Conservation (phyloP, 35 echinoderm and acorn worm genomes). For the Acanthaster planci region DNA sequence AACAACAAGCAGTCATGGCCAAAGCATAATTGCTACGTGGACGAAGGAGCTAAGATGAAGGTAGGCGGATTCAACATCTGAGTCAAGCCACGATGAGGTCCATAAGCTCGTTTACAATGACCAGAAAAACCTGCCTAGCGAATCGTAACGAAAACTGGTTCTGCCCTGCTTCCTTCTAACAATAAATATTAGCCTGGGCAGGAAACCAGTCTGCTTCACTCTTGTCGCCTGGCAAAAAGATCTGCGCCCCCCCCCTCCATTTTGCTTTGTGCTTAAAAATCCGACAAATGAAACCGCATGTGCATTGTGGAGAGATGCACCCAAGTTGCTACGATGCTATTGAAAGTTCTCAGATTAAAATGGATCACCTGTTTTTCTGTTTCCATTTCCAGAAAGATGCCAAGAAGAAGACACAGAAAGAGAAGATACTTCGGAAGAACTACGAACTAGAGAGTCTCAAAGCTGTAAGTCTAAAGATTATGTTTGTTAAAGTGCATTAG, state of each 20-base stretch:
- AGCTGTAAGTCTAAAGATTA: slow-evolving; percentile 69
- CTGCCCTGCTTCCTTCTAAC: too few species aligned
- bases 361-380: too few species aligned
- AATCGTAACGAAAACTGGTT: neutral
- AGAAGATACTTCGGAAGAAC: slow-evolving; percentile 85
- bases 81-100: neutral
- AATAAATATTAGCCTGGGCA: neutral
- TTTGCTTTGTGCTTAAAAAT: too few species aligned
- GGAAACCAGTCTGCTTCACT: too few species aligned
- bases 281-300: too few species aligned
- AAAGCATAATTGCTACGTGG: slow-evolving; percentile 93
- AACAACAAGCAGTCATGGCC: slow-evolving; percentile 90
- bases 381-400: slow-evolving; percentile 56
- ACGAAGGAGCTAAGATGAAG: slow-evolving; percentile 58
- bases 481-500: neutral
- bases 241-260: too few species aligned
- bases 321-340: too few species aligned
- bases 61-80: slow-evolving; percentile 44
- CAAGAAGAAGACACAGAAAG: slow-evolving; percentile 78
- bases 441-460: slow-evolving; percentile 94
- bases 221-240: too few species aligned
- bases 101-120: neutral
- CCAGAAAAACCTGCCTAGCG: neutral
- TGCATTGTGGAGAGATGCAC: too few species aligned
- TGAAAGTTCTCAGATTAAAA: too few species aligned